These are phyloP conservation scores for Malurus cyaneus DNA, from an alignment of 2,113 vertebrate species.

Conservation along the genomic window DNA sequence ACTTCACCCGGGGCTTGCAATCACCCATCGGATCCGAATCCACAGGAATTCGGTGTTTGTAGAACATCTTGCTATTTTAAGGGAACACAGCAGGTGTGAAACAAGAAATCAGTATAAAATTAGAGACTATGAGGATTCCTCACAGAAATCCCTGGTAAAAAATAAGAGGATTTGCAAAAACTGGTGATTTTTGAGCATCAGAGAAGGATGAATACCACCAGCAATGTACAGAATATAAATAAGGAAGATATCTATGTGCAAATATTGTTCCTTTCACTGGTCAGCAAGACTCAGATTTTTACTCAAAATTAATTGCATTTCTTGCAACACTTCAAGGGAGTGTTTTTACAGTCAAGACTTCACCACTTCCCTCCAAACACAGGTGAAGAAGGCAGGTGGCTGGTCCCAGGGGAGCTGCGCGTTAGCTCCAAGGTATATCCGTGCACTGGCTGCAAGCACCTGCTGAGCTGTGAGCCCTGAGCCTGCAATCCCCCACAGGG, in stretches of 20 bases:
- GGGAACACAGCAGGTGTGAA: not conserved
- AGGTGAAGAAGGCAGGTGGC: not conserved
- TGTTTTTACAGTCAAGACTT: not conserved
- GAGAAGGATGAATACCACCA: not conserved
- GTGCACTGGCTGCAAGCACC: accelerated
- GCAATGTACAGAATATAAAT: not conserved
- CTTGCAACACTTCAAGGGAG: not conserved
- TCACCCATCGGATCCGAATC: not conserved
- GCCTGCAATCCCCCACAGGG: accelerated
- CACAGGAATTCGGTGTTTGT: not conserved
- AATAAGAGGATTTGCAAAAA: not conserved
- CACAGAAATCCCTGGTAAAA: not conserved
- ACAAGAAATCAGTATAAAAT: not conserved
- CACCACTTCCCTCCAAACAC: not conserved
- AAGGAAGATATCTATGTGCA: not conserved
- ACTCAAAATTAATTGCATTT: not conserved
- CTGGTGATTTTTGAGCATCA: not conserved
- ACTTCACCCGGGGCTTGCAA: not conserved
- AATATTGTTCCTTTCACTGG: not conserved
- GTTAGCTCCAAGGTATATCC: not conserved
- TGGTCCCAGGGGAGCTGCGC: not conserved
- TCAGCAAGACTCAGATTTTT: not conserved
- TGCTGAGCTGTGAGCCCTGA: not conserved
- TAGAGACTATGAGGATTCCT: not conserved
- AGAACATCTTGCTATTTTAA: not conserved